Evolutionary conservation across 2,888 invertebrate species (phyloP), one percentile per base, ranked within the genome.

Genomic region (Emmelina monodactyla): DNA sequence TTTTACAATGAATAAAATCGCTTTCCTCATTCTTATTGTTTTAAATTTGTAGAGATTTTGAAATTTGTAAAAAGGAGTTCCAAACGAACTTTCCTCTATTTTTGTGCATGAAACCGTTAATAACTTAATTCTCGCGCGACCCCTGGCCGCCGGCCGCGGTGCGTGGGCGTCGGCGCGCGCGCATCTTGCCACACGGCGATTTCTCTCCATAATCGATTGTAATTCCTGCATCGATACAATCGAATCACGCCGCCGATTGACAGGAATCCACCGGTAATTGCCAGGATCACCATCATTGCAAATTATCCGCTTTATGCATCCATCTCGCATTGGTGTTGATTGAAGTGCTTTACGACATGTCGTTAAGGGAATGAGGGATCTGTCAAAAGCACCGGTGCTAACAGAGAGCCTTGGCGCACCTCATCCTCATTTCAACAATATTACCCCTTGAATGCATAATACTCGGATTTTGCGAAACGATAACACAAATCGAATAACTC

Each of bases 171-270:
- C 54, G 61, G 61, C 52, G 60, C 53, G 45, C 49, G 54, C 44
- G 45, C n/a, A 46, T 50, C 55, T 51, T 55, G 53, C 56, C 49
- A 58, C 53, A 56, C 39, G 32, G 43, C 46, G 46, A 41, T 60
- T 60, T 58, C 58, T 48, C 35, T 35, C 31, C 31, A 51, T 59
- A 62, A 63, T 62, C 60, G 61, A 54, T 60, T 53, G 57, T 53
- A 52, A 58, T 57, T 51, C 43, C 37, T 34, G 19, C 19, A 34
- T 34, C 31, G 51, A 54, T 53, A 53, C 55, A 58, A 59, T 61
- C 14, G 14, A 28, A 22, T 31, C 31, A 39, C 28, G 39, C 33
- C 39, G 31, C 28, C 38, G 33, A 34, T 37, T 35, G 38, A 36
- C 30, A 33, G 34, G 28, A 14, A n/a, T 12, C 33, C 28, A 22